Base-by-base conservation (phyloP, 2,888 invertebrate genomes). In the Pogonocherus hispidulus region DNA sequence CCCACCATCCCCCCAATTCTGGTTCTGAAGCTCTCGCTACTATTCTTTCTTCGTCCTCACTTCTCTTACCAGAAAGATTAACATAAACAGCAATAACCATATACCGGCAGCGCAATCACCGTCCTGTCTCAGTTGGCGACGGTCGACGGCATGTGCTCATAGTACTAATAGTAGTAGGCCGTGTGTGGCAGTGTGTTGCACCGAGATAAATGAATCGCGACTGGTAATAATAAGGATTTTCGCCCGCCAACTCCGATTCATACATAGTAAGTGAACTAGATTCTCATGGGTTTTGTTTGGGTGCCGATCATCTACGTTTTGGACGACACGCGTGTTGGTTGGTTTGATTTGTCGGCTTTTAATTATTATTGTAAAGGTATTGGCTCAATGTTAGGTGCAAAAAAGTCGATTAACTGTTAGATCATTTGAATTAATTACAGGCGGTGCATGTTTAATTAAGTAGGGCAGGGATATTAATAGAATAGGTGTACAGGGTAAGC, bases 141-240 rank as follows among this genome's bases (percentile, higher is more conserved):
- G 62, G 66, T 66, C 8, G 55, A 55, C 23, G 44, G 9, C 41
- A 52, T 52, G 57, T 52, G 60, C 47, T 14, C 14, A 35, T 46
- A n/a, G 23, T 41, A 52, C 59, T 52, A 49, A 46, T 52, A 46
- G 59, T 49, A 56, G 47, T n/a, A 19, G 56, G 62, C 52, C 41
- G 41, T 46, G 20, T 46, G 32, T 20, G n/a, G n/a, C 41, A 19
- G 51, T 66, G 23, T 27, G n/a, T 54, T 5, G 23, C 19, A 27
- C 5, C 44, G 19, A n/a, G 18, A 41, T 27, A 35, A 54, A 54
- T 37, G 44, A 52, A 63, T 37, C 63, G 52, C 41, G 52, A 9
- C 49, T 46, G 14, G 11, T n/a, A n/a, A n/a, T 62, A 52, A 54
- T 41, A 22, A 44, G 41, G 54, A 54, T 63, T 41, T 52, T 52